phyloP scores from a whole-genome alignment of 2,113 vertebrate species.

The Vulpes lagopus region DNA sequence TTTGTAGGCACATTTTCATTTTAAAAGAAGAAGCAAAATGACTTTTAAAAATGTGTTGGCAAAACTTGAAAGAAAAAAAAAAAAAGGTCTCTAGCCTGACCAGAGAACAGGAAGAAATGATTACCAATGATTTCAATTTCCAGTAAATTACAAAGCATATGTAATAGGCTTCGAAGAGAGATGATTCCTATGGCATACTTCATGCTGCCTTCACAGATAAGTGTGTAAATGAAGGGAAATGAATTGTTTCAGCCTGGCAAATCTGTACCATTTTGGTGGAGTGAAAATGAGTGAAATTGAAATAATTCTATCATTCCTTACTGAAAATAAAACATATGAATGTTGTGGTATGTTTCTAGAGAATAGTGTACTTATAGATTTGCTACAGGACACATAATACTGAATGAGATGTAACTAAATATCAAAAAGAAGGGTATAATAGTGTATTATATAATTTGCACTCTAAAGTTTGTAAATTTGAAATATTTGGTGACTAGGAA shows the following conservation, averaged over 20 bases:
- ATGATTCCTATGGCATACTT: conserved; percentile 78
- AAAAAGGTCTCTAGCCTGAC: conserved; percentile 59
- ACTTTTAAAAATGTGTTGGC: conserved; percentile 75
- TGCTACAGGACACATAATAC: conserved; percentile 76
- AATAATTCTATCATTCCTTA: conserved; percentile 84
- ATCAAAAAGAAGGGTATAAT: conserved; percentile 61
- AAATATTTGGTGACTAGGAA: conserved; percentile 47
- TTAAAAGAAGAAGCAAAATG: conserved; percentile 66
- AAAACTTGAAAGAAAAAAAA: conserved; percentile 79
- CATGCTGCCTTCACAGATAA: conserved; percentile 81
- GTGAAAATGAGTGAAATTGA: conserved; percentile 85
- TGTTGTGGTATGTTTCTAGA: conserved; percentile 82
- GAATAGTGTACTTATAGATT: conserved; percentile 78
- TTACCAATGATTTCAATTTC: conserved; percentile 84
- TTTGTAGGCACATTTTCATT: conserved; percentile 70
- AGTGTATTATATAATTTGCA: conserved; percentile 75
- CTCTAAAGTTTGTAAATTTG: conserved; percentile 68
- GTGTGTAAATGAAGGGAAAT: conserved; percentile 85
- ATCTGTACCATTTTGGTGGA: conserved; percentile 84
- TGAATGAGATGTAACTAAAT: conserved; percentile 67
- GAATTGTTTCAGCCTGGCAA: conserved; percentile 82
- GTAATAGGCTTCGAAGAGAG: conserved; percentile 78
- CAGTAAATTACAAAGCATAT: conserved; percentile 84
- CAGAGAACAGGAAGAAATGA: conserved; percentile 81
- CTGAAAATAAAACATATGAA: conserved; percentile 83